Conservation (phyloP, 2,797 vertebrate genomes). For the Sphaeramia orbicularis region DNA sequence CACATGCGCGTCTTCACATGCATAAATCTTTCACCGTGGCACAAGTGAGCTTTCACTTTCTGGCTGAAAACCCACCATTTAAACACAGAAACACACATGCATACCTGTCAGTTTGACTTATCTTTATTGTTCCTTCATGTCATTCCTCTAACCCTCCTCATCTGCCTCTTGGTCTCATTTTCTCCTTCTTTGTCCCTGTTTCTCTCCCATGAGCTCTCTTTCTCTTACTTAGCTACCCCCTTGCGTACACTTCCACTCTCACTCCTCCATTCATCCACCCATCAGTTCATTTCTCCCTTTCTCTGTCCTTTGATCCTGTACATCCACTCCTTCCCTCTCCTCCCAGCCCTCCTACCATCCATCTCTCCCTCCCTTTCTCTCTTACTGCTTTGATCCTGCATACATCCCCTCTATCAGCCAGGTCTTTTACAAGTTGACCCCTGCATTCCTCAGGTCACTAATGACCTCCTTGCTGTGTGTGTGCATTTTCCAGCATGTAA, state of each 20-base stretch:
- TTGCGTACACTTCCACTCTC: slow-evolving; percentile 31
- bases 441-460: slow-evolving; percentile 78
- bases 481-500: slow-evolving; percentile 38
- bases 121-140: slow-evolving; percentile 61
- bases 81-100: slow-evolving; percentile 33
- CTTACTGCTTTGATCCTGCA: slow-evolving; percentile 70
- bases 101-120: slow-evolving; percentile 73
- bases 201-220: slow-evolving; percentile 18
- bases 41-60: slow-evolving; percentile 72
- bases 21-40: slow-evolving; percentile 71
- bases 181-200: not conserved
- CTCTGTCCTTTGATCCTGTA: slow-evolving; percentile 49
- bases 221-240: slow-evolving; percentile 14
- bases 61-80: slow-evolving; percentile 48
- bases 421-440: slow-evolving; percentile 81
- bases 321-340: slow-evolving; percentile 43
- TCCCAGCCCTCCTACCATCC: slow-evolving; percentile 55
- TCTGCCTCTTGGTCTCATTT: slow-evolving; percentile 2
- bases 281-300: slow-evolving; percentile 57
- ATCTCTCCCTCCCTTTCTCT: slow-evolving; percentile 55
- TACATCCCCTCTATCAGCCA: slow-evolving; percentile 80
- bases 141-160: slow-evolving; percentile 23
- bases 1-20: slow-evolving; percentile 1
- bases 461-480: slow-evolving; percentile 64
- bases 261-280: slow-evolving; percentile 51